Evolutionary conservation across 2,797 vertebrate species (phyloP).

Genomic region (Megaceryle alcyon): DNA sequence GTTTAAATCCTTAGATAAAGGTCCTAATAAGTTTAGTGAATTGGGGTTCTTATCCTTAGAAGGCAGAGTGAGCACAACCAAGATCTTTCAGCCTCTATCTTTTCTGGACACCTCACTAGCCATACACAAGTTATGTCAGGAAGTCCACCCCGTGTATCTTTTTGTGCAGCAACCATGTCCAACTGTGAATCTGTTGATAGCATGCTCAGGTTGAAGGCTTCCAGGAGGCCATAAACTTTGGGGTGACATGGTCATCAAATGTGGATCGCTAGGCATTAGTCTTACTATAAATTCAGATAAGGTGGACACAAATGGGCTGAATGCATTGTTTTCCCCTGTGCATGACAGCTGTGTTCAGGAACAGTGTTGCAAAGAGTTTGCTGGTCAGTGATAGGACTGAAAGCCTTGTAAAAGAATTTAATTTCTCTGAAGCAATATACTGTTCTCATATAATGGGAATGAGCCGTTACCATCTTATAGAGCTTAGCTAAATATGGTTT

Average conservation of each 20-base stretch:
- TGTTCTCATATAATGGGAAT: neutral
- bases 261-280: neutral
- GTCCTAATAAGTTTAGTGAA: neutral
- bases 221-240: neutral
- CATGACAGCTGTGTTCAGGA: neutral
- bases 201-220: neutral
- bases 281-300: neutral
- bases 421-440: neutral
- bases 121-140: neutral
- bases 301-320: neutral
- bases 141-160: neutral
- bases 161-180: neutral
- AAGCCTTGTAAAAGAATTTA: neutral
- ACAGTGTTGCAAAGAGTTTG: neutral
- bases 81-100: neutral
- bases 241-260: neutral
- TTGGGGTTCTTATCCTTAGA: neutral
- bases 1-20: neutral
- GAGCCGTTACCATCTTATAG: neutral
- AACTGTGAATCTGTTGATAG: neutral
- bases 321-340: accelerated
- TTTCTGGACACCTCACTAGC: neutral
- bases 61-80: neutral
- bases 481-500: neutral
- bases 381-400: neutral